Base-by-base conservation (phyloP, 2,797 vertebrate genomes). In the Anguilla obscura region DNA sequence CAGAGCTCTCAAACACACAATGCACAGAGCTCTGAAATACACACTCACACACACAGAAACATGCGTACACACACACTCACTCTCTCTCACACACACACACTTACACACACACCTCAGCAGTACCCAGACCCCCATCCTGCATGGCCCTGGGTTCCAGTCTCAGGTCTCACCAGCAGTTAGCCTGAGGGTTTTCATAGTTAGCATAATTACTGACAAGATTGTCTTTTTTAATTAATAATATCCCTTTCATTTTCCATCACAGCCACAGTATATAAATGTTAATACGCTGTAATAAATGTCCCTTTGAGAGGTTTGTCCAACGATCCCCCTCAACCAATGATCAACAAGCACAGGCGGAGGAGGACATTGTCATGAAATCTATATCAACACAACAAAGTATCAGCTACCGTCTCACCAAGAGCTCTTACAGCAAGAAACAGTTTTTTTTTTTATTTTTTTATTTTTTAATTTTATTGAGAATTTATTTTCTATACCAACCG, bases 1-100 rank as follows among this genome's bases (percentile, higher is more conserved):
- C 36, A 36, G 36, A 36, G 36, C 36, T 95, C 96, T 91, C 91
- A 96, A 96, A 90, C 92, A 94, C 94, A 93, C 93, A 95, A 95
- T 84, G 86, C 88, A 89, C 93, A 36, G 36, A 36, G 36, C 36
- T 95, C 96, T 91, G 91, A 96, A 96, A 90, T 92, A n/a, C 10
- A n/a, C 60, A 24, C 60, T 5, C 60, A n/a, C 60, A 63, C 60
- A n/a, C 7, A 10, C 60, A 63, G 21, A 63, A 21, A n/a, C 60
- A 9, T 24, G 18, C 60, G n/a, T 2, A 63, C 60, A 63, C 60
- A 63, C 21, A 24, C 60, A 63, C 60, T 10, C 60, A 66, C 60
- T 16, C 21, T 6, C 60, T 5, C 60, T n/a, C 60, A 7, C 60
- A 66, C 60, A 66, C 21, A 66, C 60, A 66, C 60, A 27, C 24